Percentiles rank a stretch among this genome's conserved stretches.
These are phyloP conservation scores for Caenorhabditis afra DNA, from an alignment of 2,888 invertebrate genomes.

Conservation along the genomic window DNA sequence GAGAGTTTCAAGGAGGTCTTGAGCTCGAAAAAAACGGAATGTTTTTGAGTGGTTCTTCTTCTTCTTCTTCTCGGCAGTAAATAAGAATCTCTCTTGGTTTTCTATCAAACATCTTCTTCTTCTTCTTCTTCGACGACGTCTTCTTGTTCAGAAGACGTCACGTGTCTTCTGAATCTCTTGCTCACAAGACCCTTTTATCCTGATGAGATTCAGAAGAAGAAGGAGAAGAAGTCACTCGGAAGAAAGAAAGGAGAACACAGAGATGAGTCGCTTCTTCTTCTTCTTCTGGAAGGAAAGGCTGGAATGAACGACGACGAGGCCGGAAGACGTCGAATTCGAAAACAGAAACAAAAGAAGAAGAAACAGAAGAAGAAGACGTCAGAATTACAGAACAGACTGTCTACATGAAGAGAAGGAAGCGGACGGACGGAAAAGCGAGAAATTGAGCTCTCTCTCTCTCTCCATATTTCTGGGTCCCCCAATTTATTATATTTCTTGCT, in stretches of 20 bases:
- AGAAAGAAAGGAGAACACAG: too few relatives aligned
- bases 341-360: too few relatives aligned
- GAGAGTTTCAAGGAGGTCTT: not conserved
- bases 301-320: too few relatives aligned
- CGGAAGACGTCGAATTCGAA: too few relatives aligned
- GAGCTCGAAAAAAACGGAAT: conserved; percentile 2
- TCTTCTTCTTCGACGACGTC: not conserved
- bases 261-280: too few relatives aligned
- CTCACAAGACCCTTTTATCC: not conserved
- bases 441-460: not conserved
- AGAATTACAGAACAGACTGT: too few relatives aligned
- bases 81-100: conserved; percentile 12
- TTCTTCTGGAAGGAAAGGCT: too few relatives aligned
- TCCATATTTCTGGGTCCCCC: not conserved
- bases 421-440: too few relatives aligned
- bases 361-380: not conserved
- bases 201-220: conserved; percentile 2
- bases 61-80: too few relatives aligned
- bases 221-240: not conserved
- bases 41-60: conserved; percentile 35
- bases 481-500: not conserved
- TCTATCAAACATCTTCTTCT: conserved; percentile 35
- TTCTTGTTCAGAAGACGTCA: not conserved
- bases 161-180: not conserved
- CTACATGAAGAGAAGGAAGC: too few relatives aligned